Conservation (phyloP, 1,140 invertebrate species). For the Latrodectus geometricus region DNA sequence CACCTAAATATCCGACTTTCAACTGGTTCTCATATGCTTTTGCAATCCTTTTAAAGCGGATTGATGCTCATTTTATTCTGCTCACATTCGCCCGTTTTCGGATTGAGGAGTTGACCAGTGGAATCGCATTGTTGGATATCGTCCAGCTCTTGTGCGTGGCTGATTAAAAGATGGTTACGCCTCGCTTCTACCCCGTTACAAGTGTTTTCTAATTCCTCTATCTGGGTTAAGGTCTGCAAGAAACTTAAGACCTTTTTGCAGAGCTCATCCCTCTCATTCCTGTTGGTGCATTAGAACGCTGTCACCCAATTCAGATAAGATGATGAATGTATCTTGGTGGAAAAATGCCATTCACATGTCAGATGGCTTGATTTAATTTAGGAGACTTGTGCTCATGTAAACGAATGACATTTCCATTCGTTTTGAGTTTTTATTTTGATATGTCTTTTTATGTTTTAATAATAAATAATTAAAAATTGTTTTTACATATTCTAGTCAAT, state of each 20-base stretch:
- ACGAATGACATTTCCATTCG: no score
- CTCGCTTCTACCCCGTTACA: slow-evolving; percentile 20
- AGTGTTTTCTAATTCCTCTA: slow-evolving; percentile 18
- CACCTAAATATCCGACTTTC: neutral
- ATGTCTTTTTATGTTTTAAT: no score
- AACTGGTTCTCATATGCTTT: neutral
- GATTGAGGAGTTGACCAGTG: neutral
- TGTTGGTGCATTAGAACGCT: no score
- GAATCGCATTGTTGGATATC: slow-evolving; percentile 24
- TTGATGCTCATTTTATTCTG: neutral
- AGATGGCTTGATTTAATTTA: no score
- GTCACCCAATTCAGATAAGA: no score
- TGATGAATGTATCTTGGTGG: no score
- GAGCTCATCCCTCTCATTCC: neutral
- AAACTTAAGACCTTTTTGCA: neutral
- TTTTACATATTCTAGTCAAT: no score
- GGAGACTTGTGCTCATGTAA: no score
- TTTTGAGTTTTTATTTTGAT: no score
- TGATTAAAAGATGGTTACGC: slow-evolving; percentile 55
- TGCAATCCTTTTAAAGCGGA: neutral
- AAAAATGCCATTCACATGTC: no score
- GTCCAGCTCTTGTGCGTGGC: slow-evolving; percentile 34
- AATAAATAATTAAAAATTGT: no score
- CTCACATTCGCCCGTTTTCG: neutral
- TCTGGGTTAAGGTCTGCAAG: slow-evolving; percentile 52